These are phyloP conservation scores for Tolypeutes matacus DNA, from an alignment of 2,797 vertebrate genomes.

Conservation along the genomic window DNA sequence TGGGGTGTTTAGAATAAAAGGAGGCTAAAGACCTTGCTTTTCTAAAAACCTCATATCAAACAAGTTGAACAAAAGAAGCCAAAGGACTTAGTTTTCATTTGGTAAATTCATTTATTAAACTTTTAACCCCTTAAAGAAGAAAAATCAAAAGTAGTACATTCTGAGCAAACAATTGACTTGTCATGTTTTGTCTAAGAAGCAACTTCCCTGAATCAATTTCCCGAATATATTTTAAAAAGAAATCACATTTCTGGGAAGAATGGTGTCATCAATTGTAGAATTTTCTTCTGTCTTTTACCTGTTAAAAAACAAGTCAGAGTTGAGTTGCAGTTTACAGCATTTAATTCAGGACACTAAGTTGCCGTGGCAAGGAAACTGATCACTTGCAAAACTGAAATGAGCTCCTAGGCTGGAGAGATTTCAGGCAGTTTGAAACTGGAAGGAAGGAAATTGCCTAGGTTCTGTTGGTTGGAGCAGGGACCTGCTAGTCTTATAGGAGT, in stretches of 20 bases:
- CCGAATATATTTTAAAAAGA: slow-evolving; percentile 46
- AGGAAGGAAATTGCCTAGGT: too few relatives aligned
- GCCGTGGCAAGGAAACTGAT: too few relatives aligned
- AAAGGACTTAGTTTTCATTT: neutral
- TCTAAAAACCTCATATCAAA: neutral
- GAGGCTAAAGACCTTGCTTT: neutral
- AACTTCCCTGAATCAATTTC: neutral
- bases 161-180: neutral
- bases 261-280: neutral
- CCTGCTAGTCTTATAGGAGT: too few relatives aligned
- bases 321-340: too few relatives aligned
- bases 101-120: slow-evolving; percentile 25
- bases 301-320: neutral
- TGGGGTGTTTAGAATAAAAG: neutral
- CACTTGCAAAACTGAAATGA: too few relatives aligned
- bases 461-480: too few relatives aligned
- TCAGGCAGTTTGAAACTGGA: too few relatives aligned
- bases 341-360: too few relatives aligned
- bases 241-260: slow-evolving; percentile 46
- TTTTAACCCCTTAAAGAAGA: slow-evolving; percentile 56
- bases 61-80: neutral
- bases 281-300: neutral
- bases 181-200: slow-evolving; percentile 1
- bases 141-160: slow-evolving; percentile 48
- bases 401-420: too few relatives aligned